phyloP scores from a whole-genome alignment of 2,888 invertebrate species.

The Acrobasis suavella region DNA sequence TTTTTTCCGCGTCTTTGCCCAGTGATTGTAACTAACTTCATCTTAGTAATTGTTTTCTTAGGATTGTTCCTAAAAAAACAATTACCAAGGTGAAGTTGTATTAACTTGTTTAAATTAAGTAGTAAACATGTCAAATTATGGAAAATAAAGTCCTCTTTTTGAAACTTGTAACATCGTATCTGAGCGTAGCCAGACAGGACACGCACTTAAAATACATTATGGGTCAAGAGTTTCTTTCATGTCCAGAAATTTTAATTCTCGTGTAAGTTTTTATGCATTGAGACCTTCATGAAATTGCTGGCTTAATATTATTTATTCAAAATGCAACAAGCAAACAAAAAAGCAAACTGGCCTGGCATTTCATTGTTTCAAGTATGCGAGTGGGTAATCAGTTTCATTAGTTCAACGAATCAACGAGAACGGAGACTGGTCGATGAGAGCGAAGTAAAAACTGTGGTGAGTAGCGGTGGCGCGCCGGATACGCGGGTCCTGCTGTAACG shows the following conservation, averaged over 20 bases:
- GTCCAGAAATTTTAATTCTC: background rate
- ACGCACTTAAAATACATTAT: no score
- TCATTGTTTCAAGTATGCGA: slow-evolving; percentile 69
- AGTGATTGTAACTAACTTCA: no score
- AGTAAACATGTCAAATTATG: no score
- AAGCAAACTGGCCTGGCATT: slow-evolving; percentile 30
- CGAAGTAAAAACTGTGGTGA: slow-evolving; percentile 62
- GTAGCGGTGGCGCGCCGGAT: slow-evolving; percentile 57
- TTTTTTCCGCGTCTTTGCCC: no score
- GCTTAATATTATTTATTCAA: slow-evolving; percentile 22
- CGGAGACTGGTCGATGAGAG: slow-evolving; percentile 47
- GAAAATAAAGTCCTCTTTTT: no score
- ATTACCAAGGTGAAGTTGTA: no score
- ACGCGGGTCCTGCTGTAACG: slow-evolving; percentile 69
- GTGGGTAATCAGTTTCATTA: slow-evolving; percentile 70
- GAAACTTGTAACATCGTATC: no score
- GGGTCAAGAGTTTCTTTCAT: no score
- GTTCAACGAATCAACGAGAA: slow-evolving; percentile 62
- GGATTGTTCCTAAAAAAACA: no score
- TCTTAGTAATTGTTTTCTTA: no score
- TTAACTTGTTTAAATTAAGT: no score
- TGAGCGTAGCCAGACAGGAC: no score
- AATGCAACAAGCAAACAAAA: slow-evolving; percentile 25
- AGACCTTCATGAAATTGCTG: background rate
- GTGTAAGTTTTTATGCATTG: background rate